A percentile compares a stretch with the other conserved stretches of the same genome.
These are phyloP conservation scores for Drosophila sordidula DNA, from an alignment of 2,888 invertebrate species.

Conservation along the genomic window DNA sequence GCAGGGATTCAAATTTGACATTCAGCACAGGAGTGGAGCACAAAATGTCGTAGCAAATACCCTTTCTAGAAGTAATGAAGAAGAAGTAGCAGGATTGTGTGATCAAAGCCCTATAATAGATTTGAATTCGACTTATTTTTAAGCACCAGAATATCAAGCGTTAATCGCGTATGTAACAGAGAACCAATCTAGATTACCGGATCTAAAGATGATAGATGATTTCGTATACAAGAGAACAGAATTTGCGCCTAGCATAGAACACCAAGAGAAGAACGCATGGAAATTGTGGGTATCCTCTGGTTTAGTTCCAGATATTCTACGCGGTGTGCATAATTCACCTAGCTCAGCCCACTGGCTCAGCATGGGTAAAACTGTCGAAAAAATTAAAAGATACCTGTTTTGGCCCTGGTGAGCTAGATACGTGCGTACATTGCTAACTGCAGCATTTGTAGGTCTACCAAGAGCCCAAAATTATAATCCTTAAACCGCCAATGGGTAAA, in stretches of 20 bases:
- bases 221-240: slow-evolving; percentile 23
- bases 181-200: slow-evolving; percentile 1
- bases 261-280: not conserved
- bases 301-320: too few relatives aligned
- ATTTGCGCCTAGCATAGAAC: not conserved
- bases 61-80: too few relatives aligned
- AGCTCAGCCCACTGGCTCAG: too few relatives aligned
- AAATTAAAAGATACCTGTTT: too few relatives aligned
- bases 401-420: not conserved
- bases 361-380: too few relatives aligned
- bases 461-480: not conserved
- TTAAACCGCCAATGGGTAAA: slow-evolving; percentile 12
- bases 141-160: too few relatives aligned
- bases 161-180: not conserved
- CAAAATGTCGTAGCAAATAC: too few relatives aligned
- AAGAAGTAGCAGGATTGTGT: not conserved
- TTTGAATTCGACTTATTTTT: not conserved
- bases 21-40: too few relatives aligned
- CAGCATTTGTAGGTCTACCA: not conserved
- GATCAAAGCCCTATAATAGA: not conserved
- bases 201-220: slow-evolving; percentile 2
- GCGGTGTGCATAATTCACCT: too few relatives aligned
- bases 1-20: too few relatives aligned
- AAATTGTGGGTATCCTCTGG: not conserved
- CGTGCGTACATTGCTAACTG: not conserved